Evolutionary conservation across 1,140 invertebrate genomes (phyloP).

Genomic region (Temnothorax nylanderi): DNA sequence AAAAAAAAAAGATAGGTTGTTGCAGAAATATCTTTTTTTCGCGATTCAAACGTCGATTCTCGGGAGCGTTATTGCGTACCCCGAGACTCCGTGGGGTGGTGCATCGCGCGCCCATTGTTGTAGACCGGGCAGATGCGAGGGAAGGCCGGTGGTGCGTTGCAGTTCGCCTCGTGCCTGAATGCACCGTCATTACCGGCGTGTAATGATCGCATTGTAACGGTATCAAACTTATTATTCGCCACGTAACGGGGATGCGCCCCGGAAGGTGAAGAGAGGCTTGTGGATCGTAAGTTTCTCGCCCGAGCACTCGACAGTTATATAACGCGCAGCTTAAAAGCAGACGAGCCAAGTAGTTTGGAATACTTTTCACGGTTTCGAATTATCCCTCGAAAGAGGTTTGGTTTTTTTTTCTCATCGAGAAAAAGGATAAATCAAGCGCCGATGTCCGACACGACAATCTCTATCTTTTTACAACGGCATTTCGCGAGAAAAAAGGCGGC

Average conservation of each 20-base stretch:
- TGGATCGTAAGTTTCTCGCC: not conserved
- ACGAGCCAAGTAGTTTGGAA: not conserved
- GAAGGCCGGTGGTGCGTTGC: constrained; percentile 70
- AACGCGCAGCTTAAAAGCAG: not conserved
- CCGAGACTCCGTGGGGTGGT: constrained; percentile 65
- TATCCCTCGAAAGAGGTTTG: not conserved
- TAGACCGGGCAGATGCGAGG: constrained; percentile 74
- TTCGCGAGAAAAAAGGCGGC: not conserved
- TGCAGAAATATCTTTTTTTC: not conserved
- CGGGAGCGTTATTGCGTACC: constrained; percentile 56
- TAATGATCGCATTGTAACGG: constrained; percentile 80
- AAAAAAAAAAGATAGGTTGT: not conserved
- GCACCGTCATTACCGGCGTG: constrained; percentile 79
- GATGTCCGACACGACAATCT: not conserved
- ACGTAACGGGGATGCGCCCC: constrained; percentile 28
- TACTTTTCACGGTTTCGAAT: not conserved
- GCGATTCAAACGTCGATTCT: not conserved
- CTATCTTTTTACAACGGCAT: not conserved
- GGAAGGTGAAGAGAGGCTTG: constrained; percentile 9
- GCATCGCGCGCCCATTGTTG: constrained; percentile 70
- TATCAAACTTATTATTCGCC: constrained; percentile 76
- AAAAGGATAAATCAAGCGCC: not conserved
- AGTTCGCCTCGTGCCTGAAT: constrained; percentile 77
- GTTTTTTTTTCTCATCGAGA: not conserved
- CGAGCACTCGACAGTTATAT: not conserved